phyloP scores from a whole-genome alignment of 2,888 invertebrate species.

The Perdita meconis region DNA sequence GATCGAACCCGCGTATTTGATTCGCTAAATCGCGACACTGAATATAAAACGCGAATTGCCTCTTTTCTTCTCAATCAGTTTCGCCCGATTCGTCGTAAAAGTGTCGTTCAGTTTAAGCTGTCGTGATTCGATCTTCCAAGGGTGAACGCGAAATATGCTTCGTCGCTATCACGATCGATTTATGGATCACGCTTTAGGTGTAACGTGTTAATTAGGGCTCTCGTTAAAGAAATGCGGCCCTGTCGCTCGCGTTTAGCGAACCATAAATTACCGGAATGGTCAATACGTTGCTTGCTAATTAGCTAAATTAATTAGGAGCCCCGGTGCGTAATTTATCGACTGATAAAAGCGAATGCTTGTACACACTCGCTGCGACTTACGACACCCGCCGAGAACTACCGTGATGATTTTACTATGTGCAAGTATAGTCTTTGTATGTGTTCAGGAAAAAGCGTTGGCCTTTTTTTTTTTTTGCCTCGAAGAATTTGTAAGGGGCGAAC shows the following conservation, averaged over 20 bases:
- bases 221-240: slow-evolving; percentile 26
- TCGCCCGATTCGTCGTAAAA: neutral
- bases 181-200: neutral
- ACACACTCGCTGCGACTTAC: slow-evolving; percentile 10
- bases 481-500: slow-evolving; percentile 24
- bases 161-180: neutral
- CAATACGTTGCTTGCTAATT: slow-evolving; percentile 44
- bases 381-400: neutral
- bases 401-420: no score
- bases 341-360: slow-evolving; percentile 32
- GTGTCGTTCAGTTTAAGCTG: neutral
- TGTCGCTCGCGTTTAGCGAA: neutral
- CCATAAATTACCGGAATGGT: slow-evolving; percentile 17
- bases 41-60: neutral
- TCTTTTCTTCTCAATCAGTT: neutral
- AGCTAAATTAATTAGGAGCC: slow-evolving; percentile 52
- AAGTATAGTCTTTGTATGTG: neutral
- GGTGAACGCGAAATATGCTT: neutral
- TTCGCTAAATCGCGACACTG: slow-evolving; percentile 6
- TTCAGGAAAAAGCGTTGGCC: slow-evolving; percentile 8
- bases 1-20: neutral
- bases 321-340: slow-evolving; percentile 40
- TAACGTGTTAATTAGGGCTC: slow-evolving; percentile 35
- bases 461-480: neutral
- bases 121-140: neutral